phyloP scores from a whole-genome alignment of 37 sponge, comb jelly and placozoan genomes.

The Halichondria panicea region DNA sequence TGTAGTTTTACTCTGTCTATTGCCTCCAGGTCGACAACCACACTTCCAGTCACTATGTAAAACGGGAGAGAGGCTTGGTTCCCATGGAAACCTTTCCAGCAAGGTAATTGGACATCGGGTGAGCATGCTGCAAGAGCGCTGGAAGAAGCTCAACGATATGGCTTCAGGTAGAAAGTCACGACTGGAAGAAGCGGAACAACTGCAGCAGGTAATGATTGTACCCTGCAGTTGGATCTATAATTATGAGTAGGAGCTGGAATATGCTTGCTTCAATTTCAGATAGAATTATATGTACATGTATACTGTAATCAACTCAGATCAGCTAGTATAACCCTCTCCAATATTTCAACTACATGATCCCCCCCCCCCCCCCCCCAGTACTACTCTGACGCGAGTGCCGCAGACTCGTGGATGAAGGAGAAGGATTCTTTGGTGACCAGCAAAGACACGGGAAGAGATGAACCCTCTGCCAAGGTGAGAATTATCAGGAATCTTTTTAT shows the following conservation, averaged over 20 bases:
- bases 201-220: constrained; percentile 64
- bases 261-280: no score
- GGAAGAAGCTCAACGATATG: constrained; percentile 89
- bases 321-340: no score
- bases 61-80: constrained; percentile 59
- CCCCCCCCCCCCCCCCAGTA: constrained; percentile 46
- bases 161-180: constrained; percentile 55
- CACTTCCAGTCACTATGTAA: constrained; percentile 72
- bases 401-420: constrained; percentile 94
- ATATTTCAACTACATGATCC: background rate
- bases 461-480: constrained; percentile 74
- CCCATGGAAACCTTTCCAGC: constrained; percentile 53
- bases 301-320: no score
- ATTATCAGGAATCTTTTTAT: no score
- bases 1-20: no score
- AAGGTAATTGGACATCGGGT: constrained; percentile 74
- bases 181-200: constrained; percentile 83
- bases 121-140: constrained; percentile 68
- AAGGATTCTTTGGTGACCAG: constrained; percentile 83
- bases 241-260: no score
- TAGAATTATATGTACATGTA: no score
- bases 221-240: background rate
- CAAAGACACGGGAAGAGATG: constrained; percentile 82
- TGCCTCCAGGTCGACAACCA: constrained; percentile 44
- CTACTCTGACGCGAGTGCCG: constrained; percentile 92